Evolutionary conservation across 2,113 vertebrate genomes (phyloP), one percentile per base, ranked within the genome.

Genomic region (Poeciliopsis turrubarensis): DNA sequence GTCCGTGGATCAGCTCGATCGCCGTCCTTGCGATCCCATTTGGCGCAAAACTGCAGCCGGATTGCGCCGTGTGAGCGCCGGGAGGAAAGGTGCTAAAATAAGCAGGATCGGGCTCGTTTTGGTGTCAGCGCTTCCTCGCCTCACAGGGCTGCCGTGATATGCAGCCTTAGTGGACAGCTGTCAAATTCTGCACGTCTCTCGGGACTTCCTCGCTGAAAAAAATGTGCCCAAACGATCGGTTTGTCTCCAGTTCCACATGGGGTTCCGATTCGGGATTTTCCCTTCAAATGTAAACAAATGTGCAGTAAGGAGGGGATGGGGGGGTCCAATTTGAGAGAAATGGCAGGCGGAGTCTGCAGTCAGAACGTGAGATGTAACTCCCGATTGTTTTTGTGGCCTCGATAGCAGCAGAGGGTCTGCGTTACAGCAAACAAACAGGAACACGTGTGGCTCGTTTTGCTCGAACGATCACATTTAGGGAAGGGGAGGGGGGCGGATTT

Each of bases 21-120:
- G 54, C 14, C 13, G 75, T 60, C 27, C 32, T 31, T 65, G 63
- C 81, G 85, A 85, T 87, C 86, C 88, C 82, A 92, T 89, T 73
- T 39, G 82, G 74, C 72, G 77, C 69, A 30, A 34, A 77, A 54
- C 60, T 22, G 69, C 66, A 41, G 34, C 34, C 30, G 14, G 15
- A 19, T 47, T 47, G 44, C 14, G 44, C 44, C 15, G 44, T 47
- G 14, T 14, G 15, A 4, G 15, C 41, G 41, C 44, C 14, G 44
- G 39, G 44, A 47, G 1, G 5, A 47, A 47, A 47, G 44, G 44
- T 47, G 44, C 44, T 47, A 47, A 47, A 47, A 47, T 47, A 61
- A 27, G 60, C 60, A 26, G 9, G 60, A 61, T 29, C 25, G 2
- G 60, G 60, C 69, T 60, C 62, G 68, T 39, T 69, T 67, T 30